Evolutionary conservation across 2,888 invertebrate species (phyloP), one percentile per base, ranked within the genome.

Genomic region (Dorcus parallelipipedus): DNA sequence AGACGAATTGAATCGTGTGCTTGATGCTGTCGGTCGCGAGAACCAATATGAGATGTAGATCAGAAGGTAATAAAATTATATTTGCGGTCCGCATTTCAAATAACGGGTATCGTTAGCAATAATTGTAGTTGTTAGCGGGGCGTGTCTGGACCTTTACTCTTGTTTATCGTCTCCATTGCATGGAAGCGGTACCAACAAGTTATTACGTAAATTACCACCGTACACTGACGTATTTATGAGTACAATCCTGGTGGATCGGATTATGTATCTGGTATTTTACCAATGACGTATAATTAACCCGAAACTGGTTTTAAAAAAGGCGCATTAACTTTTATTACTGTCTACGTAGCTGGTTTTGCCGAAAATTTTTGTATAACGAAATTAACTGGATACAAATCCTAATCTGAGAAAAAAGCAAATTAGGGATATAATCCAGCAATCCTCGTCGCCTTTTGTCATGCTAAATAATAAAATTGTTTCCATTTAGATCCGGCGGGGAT

Each of bases 121-220:
- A 73, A 73, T 73, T 72, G 72, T 70, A 70, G 73, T 73, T 69
- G 71, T 73, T 73, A 73, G 70, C 70, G 68, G 66, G 73, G 73
- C 73, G 73, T 70, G 70, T 69, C 41, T 50, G 41, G 14, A 38
- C 54, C 45, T 45, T 45, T 45, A 45, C 45, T 23, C 45, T 45
- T 45, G 45, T 23, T 45, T 45, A 45, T 45, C 17, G 14, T 20
- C 45, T 45, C 45, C 45, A 45, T 45, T 23, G 14, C 45, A 20
- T 45, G 45, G 45, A 45, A 45, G 45, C 45, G 45, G 17, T 45
- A 45, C 23, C 17, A 23, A 9, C 17, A 45, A 20, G 17, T 45
- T 20, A 45, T 45, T 45, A 23, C 20, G 7, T 9, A 45, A 10
- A 14, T 42, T 42, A 33, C 26, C 26, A 5, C 26, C 26, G 26